These are phyloP conservation scores for Chouioia cunea DNA, from an alignment of 2,888 invertebrate species.

Conservation along the genomic window DNA sequence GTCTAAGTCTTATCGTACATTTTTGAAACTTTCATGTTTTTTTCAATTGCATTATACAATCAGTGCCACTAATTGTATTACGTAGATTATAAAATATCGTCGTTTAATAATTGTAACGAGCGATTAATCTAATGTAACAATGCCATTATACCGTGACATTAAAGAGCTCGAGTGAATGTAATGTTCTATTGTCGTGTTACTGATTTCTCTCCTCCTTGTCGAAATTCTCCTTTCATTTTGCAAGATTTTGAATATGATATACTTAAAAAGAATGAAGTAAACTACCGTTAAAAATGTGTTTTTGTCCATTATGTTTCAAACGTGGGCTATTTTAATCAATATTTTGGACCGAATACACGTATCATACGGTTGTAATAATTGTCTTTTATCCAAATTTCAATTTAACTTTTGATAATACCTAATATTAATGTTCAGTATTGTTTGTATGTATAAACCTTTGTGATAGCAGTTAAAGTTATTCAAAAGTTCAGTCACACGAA, in stretches of 20 bases:
- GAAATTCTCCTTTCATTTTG: too few species aligned
- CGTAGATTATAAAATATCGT: slow-evolving; percentile 18
- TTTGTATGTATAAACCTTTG: too few species aligned
- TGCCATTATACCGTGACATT: slow-evolving; percentile 34
- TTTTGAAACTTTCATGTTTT: slow-evolving; percentile 29
- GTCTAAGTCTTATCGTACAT: slow-evolving; percentile 12
- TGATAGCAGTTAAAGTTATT: too few species aligned
- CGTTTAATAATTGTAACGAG: slow-evolving; percentile 18
- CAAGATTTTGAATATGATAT: background rate
- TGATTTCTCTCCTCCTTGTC: too few species aligned
- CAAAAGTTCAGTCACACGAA: too few species aligned
- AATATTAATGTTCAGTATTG: too few species aligned
- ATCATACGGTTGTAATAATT: too few species aligned
- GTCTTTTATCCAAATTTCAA: too few species aligned
- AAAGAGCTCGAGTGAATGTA: slow-evolving; percentile 36
- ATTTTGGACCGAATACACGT: too few species aligned
- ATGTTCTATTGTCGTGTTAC: slow-evolving; percentile 15
- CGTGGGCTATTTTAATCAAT: too few species aligned
- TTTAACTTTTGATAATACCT: too few species aligned
- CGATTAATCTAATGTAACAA: slow-evolving; percentile 22
- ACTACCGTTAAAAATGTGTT: background rate
- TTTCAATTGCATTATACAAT: slow-evolving; percentile 11
- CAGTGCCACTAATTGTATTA: background rate
- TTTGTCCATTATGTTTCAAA: background rate
- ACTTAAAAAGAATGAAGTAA: background rate